Base-by-base conservation (phyloP, 2,888 invertebrate genomes). In the Syritta pipiens region DNA sequence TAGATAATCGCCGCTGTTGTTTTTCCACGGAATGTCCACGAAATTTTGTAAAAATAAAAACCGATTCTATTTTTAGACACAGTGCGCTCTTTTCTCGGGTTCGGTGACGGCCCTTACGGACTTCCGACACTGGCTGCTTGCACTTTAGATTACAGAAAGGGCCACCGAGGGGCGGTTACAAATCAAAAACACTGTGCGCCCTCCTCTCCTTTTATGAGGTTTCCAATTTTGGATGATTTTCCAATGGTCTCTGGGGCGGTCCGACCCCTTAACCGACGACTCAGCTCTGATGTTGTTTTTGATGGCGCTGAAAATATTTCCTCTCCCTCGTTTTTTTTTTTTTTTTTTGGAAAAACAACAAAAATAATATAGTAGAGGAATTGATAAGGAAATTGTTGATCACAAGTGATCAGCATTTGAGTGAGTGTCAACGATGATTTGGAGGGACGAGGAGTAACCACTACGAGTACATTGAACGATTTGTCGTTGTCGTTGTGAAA, bases 381-480 rank as follows among this genome's bases (percentile, higher is more conserved):
- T 22, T 72, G 79, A 79, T 79, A 79, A 74, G 67, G 48, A 49
- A 72, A 79, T 22, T 67, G 79, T 79, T 74, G 72, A 72, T 60
- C 71, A 51, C 19, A 55, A 72, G 35, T 57, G 79, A 79, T 79
- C 79, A 79, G 74, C 79, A 62, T 57, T 62, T 37, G 72, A 77
- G 53, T 53, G 77, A 77, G 59, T 77, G 71, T 32, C 49, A 49
- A 30, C 40, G 28, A 26, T 48, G 26, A 32, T 57, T 55, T 14
- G 19, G 37, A 57, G 10, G 55, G 28, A 28, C 49, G 7, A 9
- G 40, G 7, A 40, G 4, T 4, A 17, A 55, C 14, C 4, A 30
- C 10, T 14, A 24, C 7, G 9, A 44, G 4, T 30, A 44, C 4
- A 19, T 35, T 12, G 1, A 53, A 3, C 20, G 12, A 9, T n/a